Evolutionary conservation across 2,797 vertebrate genomes (phyloP).

Genomic region (Holocentrus rufus): DNA sequence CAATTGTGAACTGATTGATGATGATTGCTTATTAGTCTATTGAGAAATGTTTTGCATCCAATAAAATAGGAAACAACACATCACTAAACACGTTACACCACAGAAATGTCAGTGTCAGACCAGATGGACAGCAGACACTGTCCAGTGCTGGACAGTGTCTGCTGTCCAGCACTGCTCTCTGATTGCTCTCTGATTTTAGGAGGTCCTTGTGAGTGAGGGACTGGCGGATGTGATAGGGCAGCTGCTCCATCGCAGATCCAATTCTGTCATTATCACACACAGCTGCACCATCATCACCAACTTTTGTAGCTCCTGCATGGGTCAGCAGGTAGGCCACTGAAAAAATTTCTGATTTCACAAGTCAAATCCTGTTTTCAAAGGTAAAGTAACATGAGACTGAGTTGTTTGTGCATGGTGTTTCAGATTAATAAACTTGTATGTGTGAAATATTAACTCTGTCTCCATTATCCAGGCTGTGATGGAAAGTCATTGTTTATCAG

Average conservation of each 20-base stretch:
- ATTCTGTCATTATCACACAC: slow-evolving; percentile 73
- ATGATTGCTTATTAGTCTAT: too few relatives aligned
- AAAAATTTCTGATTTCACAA: background rate
- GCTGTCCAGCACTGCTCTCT: too few relatives aligned
- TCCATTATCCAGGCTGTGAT: slow-evolving; percentile 60
- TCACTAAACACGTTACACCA: too few relatives aligned
- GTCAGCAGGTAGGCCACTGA: slow-evolving; percentile 68
- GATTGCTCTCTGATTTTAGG: slow-evolving; percentile 71
- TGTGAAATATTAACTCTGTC: slow-evolving; percentile 3
- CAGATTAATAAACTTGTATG: background rate
- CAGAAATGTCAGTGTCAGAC: too few relatives aligned
- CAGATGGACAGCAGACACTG: too few relatives aligned
- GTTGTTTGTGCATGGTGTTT: background rate
- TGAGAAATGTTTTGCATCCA: too few relatives aligned
- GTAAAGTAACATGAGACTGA: background rate
- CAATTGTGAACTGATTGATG: too few relatives aligned
- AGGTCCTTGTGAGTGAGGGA: slow-evolving; percentile 74
- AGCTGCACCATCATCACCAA: slow-evolving; percentile 77
- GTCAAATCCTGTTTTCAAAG: background rate
- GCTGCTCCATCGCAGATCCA: slow-evolving; percentile 74
- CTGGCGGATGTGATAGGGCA: slow-evolving; percentile 75
- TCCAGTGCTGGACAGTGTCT: too few relatives aligned
- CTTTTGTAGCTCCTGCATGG: slow-evolving; percentile 67
- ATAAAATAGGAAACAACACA: too few relatives aligned
- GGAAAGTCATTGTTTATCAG: slow-evolving; percentile 64